These are phyloP conservation scores for Tenthredo amoena DNA, from an alignment of 2,888 invertebrate species.

Conservation along the genomic window DNA sequence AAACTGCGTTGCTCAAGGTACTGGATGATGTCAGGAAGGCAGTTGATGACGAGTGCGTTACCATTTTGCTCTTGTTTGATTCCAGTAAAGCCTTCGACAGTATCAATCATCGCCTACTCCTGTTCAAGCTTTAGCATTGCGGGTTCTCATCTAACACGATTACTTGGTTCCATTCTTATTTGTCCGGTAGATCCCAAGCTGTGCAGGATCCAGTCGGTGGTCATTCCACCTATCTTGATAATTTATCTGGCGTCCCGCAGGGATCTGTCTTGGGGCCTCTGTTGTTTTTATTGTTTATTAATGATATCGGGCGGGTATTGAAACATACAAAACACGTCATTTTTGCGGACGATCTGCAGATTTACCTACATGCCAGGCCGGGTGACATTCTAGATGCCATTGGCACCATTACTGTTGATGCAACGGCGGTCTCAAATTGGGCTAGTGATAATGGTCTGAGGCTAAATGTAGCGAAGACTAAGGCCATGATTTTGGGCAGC, in stretches of 20 bases:
- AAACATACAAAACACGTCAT: neutral
- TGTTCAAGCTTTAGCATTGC: neutral
- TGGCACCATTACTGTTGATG: neutral
- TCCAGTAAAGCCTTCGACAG: neutral
- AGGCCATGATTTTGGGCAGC: neutral
- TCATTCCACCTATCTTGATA: no score
- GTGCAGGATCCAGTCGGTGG: neutral
- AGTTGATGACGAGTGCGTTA: neutral
- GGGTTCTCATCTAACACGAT: neutral
- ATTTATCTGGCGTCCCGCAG: neutral
- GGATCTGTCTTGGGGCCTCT: neutral
- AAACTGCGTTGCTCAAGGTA: neutral
- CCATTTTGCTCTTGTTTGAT: neutral
- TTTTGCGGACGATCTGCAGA: slow-evolving; percentile 52
- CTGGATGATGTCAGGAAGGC: neutral
- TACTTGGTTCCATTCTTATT: neutral
- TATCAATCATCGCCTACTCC: neutral
- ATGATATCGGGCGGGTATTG: no score
- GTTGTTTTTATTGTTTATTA: neutral
- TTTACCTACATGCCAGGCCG: neutral
- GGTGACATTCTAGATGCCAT: neutral
- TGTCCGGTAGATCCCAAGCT: neutral
- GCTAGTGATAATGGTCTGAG: neutral
- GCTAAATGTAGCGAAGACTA: neutral
- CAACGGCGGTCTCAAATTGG: neutral